Evolutionary conservation across 1,140 invertebrate genomes (phyloP).

Genomic region (Archivesica marissinica): DNA sequence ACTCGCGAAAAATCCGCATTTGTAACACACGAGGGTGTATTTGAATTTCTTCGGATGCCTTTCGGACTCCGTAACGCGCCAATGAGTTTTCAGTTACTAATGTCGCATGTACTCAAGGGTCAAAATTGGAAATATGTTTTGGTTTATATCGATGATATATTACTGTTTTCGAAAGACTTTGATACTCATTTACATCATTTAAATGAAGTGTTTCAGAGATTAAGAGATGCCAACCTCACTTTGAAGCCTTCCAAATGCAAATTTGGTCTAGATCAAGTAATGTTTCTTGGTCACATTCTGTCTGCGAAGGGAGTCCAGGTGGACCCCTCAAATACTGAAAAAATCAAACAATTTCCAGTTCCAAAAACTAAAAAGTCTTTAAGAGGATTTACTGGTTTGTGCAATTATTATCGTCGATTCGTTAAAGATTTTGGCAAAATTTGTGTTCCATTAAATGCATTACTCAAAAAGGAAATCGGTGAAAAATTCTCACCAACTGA

Average conservation of each 20-base stretch:
- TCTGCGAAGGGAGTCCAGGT: slow-evolving; percentile 52
- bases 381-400: slow-evolving; percentile 83
- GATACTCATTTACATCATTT: slow-evolving; percentile 64
- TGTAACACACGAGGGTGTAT: slow-evolving; percentile 65
- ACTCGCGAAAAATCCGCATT: slow-evolving; percentile 63
- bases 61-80: slow-evolving; percentile 57
- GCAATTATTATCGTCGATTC: slow-evolving; percentile 82
- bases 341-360: slow-evolving; percentile 59
- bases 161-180: slow-evolving; percentile 62
- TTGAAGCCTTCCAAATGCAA: slow-evolving; percentile 61
- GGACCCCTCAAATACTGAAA: slow-evolving; percentile 54
- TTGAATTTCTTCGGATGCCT: slow-evolving; percentile 50
- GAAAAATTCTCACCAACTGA: slow-evolving; percentile 16
- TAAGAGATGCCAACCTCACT: slow-evolving; percentile 59
- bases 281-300: slow-evolving; percentile 62
- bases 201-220: slow-evolving; percentile 61
- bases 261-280: slow-evolving; percentile 54
- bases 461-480: slow-evolving; percentile 56
- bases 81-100: slow-evolving; percentile 60
- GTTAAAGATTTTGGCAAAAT: slow-evolving; percentile 78
- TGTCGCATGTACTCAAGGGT: slow-evolving; percentile 26
- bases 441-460: slow-evolving; percentile 77
- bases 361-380: slow-evolving; percentile 78
- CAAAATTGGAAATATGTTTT: slow-evolving; percentile 57
- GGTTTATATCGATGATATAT: slow-evolving; percentile 72